Conservation (phyloP, 2,113 vertebrate species). For the Pseudolaguvia tuberculata region DNA sequence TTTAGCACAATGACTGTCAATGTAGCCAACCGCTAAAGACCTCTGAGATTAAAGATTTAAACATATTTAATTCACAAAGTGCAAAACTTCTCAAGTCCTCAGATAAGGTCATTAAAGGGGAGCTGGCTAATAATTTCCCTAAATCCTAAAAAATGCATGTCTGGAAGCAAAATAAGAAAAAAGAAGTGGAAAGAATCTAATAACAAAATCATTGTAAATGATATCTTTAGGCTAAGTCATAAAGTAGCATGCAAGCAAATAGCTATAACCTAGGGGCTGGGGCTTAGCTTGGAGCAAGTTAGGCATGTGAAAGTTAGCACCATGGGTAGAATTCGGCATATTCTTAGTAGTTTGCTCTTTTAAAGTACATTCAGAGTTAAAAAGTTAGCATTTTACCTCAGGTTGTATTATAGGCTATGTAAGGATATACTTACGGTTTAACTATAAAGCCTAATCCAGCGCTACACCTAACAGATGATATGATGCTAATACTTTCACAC, state of each 20-base stretch:
- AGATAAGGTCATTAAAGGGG: not conserved
- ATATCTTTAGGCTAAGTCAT: not conserved
- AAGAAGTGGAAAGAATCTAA: not conserved
- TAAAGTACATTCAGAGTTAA: not conserved
- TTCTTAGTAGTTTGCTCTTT: not conserved
- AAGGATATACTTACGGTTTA: not conserved
- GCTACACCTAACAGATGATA: not conserved
- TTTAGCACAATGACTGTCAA: not conserved
- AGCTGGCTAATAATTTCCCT: not conserved
- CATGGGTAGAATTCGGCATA: not conserved
- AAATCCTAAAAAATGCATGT: not conserved
- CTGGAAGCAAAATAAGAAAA: not conserved
- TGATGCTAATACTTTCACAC: not conserved
- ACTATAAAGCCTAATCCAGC: not conserved
- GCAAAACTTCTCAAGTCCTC: not conserved
- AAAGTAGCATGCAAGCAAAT: not conserved
- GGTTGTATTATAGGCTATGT: not conserved
- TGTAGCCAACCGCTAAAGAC: not conserved
- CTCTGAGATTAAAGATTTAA: not conserved
- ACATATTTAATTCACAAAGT: not conserved
- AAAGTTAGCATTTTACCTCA: not conserved
- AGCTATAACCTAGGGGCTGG: not conserved
- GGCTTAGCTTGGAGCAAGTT: not conserved
- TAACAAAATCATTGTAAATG: not conserved
- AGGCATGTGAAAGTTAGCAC: not conserved